These are phyloP conservation scores for Sminthopsis crassicaudata DNA, from an alignment of 2,113 vertebrate species.

Conservation along the genomic window DNA sequence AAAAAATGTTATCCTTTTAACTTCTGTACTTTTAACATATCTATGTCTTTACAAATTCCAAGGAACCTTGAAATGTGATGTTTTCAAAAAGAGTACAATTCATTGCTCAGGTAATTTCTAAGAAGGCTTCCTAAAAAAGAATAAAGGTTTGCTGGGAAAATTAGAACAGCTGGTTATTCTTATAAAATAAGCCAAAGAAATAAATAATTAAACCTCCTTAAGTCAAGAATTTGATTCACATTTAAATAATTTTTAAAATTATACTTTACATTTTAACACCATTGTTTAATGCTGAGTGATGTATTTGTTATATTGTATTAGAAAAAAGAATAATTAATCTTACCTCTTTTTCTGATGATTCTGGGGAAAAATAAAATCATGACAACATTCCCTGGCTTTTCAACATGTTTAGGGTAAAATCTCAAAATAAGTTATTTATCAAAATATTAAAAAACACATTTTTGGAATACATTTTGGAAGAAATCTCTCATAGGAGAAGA, in stretches of 20 bases:
- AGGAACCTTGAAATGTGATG: background rate
- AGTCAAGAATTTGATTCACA: background rate
- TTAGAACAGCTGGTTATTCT: background rate
- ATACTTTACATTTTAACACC: slow-evolving; percentile 31
- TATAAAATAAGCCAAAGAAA: background rate
- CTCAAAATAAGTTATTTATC: slow-evolving; percentile 5
- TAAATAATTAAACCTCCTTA: background rate
- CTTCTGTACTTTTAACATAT: slow-evolving; percentile 16
- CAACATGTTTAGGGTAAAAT: slow-evolving; percentile 44
- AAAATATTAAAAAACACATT: background rate
- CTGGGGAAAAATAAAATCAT: slow-evolving; percentile 42
- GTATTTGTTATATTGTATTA: slow-evolving; percentile 1
- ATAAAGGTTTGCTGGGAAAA: background rate
- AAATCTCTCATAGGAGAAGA: background rate
- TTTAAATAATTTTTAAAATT: background rate
- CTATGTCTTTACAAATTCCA: background rate
- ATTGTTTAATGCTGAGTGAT: slow-evolving; percentile 26
- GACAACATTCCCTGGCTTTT: slow-evolving; percentile 75
- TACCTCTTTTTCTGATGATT: slow-evolving; percentile 76
- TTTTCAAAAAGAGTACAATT: background rate
- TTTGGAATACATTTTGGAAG: background rate
- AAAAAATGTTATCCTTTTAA: background rate
- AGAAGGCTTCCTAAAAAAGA: background rate
- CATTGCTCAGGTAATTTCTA: background rate
- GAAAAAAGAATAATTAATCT: slow-evolving; percentile 75